Percentiles rank a stretch among this genome's conserved stretches.
Evolutionary conservation across 2,888 invertebrate species (phyloP).

Genomic region (Agonum fuliginosum): DNA sequence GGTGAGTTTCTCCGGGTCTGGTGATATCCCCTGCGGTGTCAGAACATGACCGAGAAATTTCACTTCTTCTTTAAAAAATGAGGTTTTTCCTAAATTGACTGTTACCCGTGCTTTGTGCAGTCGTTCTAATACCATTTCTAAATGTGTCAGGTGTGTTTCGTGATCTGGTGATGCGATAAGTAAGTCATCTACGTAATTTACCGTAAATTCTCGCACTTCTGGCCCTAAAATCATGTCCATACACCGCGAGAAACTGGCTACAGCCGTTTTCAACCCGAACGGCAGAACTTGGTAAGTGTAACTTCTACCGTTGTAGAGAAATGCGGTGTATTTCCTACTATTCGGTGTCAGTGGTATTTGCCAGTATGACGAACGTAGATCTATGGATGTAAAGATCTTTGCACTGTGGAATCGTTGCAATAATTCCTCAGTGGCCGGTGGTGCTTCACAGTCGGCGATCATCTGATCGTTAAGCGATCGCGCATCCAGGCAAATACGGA

Average conservation of each 20-base stretch:
- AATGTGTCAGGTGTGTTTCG: constrained; percentile 62
- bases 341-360: constrained; percentile 63
- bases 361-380: constrained; percentile 61
- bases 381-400: constrained; percentile 52
- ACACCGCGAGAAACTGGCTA: constrained; percentile 64
- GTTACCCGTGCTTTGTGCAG: constrained; percentile 64
- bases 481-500: constrained; percentile 67
- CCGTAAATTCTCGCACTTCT: constrained; percentile 63
- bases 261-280: too few species aligned
- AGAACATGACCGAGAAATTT: constrained; percentile 55
- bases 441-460: constrained; percentile 65
- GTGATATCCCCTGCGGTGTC: constrained; percentile 50
- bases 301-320: constrained; percentile 61
- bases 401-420: constrained; percentile 57
- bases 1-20: constrained; percentile 62
- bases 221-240: constrained; percentile 64
- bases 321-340: constrained; percentile 63
- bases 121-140: constrained; percentile 62
- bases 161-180: constrained; percentile 64
- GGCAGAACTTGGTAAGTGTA: constrained; percentile 66
- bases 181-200: constrained; percentile 67
- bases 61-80: constrained; percentile 57
- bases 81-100: constrained; percentile 64
- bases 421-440: constrained; percentile 60
- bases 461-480: constrained; percentile 66